These are phyloP conservation scores for Steromphala cineraria DNA, from an alignment of 2,888 invertebrate species.

Conservation along the genomic window DNA sequence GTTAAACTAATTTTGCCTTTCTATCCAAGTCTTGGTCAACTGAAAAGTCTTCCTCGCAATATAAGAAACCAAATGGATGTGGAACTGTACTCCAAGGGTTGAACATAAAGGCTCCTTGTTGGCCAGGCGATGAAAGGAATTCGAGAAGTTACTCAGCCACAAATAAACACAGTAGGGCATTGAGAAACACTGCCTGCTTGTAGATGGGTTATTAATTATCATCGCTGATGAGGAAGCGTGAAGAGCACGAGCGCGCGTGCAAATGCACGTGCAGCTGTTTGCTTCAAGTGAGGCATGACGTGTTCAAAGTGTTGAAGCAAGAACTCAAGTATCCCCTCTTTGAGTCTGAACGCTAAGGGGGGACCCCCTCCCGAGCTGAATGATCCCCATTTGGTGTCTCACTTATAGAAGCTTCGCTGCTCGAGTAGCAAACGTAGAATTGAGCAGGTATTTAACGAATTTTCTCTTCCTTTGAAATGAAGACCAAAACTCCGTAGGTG, in stretches of 20 bases:
- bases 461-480: neutral
- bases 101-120: neutral
- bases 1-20: no score
- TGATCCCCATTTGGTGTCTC: neutral
- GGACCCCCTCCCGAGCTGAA: neutral
- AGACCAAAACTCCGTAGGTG: neutral
- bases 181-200: neutral
- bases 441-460: slow-evolving; percentile 2
- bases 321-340: neutral
- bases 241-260: slow-evolving; percentile 11
- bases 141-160: neutral
- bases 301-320: slow-evolving; percentile 16
- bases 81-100: no score
- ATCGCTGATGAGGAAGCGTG: neutral
- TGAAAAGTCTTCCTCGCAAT: no score
- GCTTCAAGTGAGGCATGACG: slow-evolving; percentile 14
- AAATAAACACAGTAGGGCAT: neutral
- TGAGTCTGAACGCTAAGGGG: neutral
- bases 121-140: neutral
- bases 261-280: neutral
- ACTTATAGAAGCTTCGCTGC: neutral
- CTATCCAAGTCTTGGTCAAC: no score
- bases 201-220: neutral
- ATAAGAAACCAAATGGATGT: no score
- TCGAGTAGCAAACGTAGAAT: neutral